phyloP scores from a whole-genome alignment of 2,797 vertebrate genomes.

The Malacoraja senta region DNA sequence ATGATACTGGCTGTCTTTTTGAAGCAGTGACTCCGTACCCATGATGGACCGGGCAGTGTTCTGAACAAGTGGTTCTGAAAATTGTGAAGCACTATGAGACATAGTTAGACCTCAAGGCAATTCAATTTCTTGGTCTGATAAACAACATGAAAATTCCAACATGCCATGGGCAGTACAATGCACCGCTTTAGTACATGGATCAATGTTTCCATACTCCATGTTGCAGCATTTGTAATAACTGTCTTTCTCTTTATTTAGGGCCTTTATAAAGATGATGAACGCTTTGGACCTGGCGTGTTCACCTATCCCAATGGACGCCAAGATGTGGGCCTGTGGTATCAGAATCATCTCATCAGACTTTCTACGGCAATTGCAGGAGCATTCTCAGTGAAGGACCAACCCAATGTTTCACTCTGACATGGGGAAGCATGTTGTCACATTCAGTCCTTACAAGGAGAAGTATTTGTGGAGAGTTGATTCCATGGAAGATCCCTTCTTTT shows the following conservation, averaged over 20 bases:
- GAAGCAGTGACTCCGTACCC: too few relatives aligned
- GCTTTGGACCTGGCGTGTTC: slow-evolving; percentile 74
- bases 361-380: slow-evolving; percentile 52
- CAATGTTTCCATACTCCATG: too few relatives aligned
- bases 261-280: slow-evolving; percentile 65
- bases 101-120: not conserved
- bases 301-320: slow-evolving; percentile 60
- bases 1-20: too few relatives aligned
- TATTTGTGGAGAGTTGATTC: not conserved
- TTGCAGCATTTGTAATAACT: not conserved
- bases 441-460: slow-evolving; percentile 42
- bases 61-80: not conserved
- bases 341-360: slow-evolving; percentile 61
- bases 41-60: too few relatives aligned
- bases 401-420: slow-evolving; percentile 54
- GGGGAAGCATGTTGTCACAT: rapidly evolving
- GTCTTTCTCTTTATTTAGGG: slow-evolving; percentile 58
- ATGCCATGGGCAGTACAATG: not conserved
- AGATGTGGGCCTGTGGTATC: slow-evolving; percentile 76
- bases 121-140: not conserved
- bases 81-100: not conserved
- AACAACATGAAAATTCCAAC: too few relatives aligned
- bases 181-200: not conserved
- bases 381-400: slow-evolving; percentile 59
- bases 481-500: slow-evolving; percentile 48